Evolutionary conservation across 2,797 vertebrate species (phyloP), one percentile per base, ranked within the genome.

Genomic region (Rhabdophis nuchalis): DNA sequence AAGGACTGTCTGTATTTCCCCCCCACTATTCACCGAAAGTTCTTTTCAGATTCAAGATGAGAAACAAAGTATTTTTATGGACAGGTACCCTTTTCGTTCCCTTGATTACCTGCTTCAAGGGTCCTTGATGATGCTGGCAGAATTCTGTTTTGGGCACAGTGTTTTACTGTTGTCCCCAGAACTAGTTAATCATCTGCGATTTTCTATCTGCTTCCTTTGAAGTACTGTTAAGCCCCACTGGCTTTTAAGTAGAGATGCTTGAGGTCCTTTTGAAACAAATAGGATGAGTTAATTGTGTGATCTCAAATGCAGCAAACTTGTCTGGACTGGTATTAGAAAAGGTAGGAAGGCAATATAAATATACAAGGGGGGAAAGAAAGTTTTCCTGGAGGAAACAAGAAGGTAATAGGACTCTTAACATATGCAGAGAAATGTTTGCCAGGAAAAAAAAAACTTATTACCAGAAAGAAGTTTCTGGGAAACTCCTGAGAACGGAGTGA

Each of bases 401-500:
- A 57, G 0, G 90, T 32, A 58, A 18, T 52, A 68, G n/a, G 50
- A 72, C 29, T 57, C 52, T 20, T 50, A n/a, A n/a, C 41, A 29
- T 46, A 23, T 29, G 56, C 64, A 57, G 68, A 86, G 20, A 91
- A 87, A 50, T 46, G 18, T 50, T 32, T 29, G 8, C 27, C 92
- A 60, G 23, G 5, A 4, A 87, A n/a, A 64, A 53, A 46, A 36
- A 10, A 72, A 36, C 29, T 92, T 93, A 0, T 89, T 93, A 91
- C n/a, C n/a, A 18, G 2, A 72, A 36, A 18, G 0, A 94, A 46
- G 72, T 92, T 13, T 89, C 85, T 88, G 0, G 93, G 50, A 93
- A 92, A 93, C 93, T 92, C 93, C 36, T 89, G 23, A 46, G 88
- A 88, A 3, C 72, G 92, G 41, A 64, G 58, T 89, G 86, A 93